phyloP scores from a whole-genome alignment of 2,113 vertebrate species.

The Crotalus horridus region DNA sequence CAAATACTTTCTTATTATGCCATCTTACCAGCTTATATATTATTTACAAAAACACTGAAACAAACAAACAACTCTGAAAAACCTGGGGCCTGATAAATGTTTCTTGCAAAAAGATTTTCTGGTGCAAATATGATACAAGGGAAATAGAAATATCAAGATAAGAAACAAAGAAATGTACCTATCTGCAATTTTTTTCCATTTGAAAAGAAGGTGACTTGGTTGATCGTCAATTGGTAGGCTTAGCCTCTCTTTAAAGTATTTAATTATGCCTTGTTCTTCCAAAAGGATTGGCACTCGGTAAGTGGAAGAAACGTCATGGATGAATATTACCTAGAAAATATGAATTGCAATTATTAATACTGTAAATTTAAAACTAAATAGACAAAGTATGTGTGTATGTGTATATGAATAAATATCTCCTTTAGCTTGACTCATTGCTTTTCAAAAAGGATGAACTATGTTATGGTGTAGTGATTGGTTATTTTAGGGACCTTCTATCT shows the following conservation, averaged over 20 bases:
- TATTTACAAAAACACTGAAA: neutral
- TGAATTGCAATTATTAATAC: accelerated
- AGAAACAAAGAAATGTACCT: conserved; percentile 60
- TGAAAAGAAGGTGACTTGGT: conserved; percentile 70
- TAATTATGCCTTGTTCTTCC: conserved; percentile 75
- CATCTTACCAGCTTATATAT: neutral
- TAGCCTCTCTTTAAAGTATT: conserved; percentile 75
- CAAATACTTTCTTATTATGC: neutral
- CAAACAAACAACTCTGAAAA: neutral
- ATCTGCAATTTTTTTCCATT: conserved; percentile 79
- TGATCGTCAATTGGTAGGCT: conserved; percentile 70
- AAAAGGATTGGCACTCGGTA: conserved; percentile 77
- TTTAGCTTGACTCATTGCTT: neutral
- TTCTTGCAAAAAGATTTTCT: neutral
- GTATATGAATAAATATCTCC: neutral
- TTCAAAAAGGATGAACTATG: neutral
- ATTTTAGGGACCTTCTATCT: neutral
- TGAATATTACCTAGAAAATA: conserved; percentile 72
- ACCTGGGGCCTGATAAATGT: neutral
- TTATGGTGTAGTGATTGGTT: neutral
- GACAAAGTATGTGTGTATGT: neutral
- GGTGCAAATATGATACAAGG: neutral
- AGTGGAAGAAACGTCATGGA: conserved; percentile 77
- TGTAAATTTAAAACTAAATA: neutral
- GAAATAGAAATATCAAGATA: neutral